These are phyloP conservation scores for Cremastinae sp. DNA, from an alignment of 2,888 invertebrate species.

Conservation along the genomic window DNA sequence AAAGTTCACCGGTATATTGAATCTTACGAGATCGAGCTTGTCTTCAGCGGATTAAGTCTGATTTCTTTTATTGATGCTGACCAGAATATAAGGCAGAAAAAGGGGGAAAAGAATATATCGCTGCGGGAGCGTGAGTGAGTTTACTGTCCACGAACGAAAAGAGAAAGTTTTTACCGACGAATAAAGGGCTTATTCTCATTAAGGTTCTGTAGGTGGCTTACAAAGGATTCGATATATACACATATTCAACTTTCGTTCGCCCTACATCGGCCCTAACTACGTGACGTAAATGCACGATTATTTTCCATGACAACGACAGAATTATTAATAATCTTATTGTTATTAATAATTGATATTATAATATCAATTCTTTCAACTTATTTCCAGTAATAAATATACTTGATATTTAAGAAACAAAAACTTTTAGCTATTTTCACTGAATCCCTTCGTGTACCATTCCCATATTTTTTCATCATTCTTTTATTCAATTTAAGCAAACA, in stretches of 20 bases:
- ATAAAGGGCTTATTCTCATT: conserved; percentile 51
- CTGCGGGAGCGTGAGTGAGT: conserved; percentile 15
- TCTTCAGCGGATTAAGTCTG: conserved; percentile 41
- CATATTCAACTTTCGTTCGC: conserved; percentile 35
- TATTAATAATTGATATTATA: too few species aligned
- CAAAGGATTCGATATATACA: conserved; percentile 13
- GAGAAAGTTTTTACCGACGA: conserved; percentile 31
- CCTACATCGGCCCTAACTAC: conserved; percentile 44
- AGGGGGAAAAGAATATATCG: conserved; percentile 29
- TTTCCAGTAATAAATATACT: too few species aligned
- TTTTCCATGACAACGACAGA: conserved; percentile 18
- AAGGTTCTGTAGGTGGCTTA: conserved; percentile 45
- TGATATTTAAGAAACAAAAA: too few species aligned
- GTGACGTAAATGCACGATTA: conserved; percentile 45
- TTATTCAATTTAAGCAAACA: too few species aligned
- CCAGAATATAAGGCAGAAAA: conserved; percentile 20
- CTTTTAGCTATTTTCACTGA: too few species aligned
- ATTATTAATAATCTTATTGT: conserved; percentile 51
- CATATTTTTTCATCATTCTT: too few species aligned
- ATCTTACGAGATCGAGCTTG: conserved; percentile 14
- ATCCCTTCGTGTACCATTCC: too few species aligned
- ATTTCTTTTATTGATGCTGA: conserved; percentile 47
- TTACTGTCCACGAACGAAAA: conserved; percentile 21
- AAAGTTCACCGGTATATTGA: conserved; percentile 40
- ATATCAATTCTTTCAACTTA: too few species aligned